Evolutionary conservation across 1,140 invertebrate genomes (phyloP), one percentile per base, ranked within the genome.

Genomic region (Dysdera silvatica): DNA sequence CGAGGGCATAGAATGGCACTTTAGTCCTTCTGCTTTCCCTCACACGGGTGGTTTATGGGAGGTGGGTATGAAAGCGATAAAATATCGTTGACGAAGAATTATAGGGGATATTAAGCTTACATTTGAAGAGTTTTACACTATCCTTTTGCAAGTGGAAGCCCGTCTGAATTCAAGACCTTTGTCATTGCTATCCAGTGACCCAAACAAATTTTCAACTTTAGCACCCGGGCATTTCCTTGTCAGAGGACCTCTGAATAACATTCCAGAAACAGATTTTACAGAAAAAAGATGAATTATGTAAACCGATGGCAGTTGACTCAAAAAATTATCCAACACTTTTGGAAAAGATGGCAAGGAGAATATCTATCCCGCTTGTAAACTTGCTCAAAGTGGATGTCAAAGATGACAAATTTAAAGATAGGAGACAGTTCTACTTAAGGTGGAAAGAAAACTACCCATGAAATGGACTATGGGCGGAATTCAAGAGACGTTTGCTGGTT

Each of bases 21-120:
- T 80, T 57, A 77, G 74, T 61, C 77, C 78, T 2, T 70, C 77
- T 16, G 18, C 45, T 14, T 69, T 74, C 10, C 71, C 74, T 3
- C 72, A 78, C 69, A 75, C 79, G 48, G 67, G 67, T 14, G 65
- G 55, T 23, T 33, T 68, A 28, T 68, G 54, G 47, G 65, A 68
- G 31, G 28, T 48, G 28, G 33, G 35, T 4, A 59, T 69, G 14
- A 66, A 67, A 58, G 56, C 61, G 0, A 66, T 71, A 18, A 70
- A 71, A 55, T 61, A 48, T 14, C 63, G 67, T 45, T 60, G 71
- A 1, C 70, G 24, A 64, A 65, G 18, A 41, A 35, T 47, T 14
- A 32, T 69, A 2, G 62, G 53, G 0, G 14, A 47, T 20, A 18
- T 16, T 24, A 41, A 45, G 8, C 29, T 71, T 53, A 71, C 57